Conservation (phyloP, 2,888 invertebrate species). For the Bellardia bayeri region DNA sequence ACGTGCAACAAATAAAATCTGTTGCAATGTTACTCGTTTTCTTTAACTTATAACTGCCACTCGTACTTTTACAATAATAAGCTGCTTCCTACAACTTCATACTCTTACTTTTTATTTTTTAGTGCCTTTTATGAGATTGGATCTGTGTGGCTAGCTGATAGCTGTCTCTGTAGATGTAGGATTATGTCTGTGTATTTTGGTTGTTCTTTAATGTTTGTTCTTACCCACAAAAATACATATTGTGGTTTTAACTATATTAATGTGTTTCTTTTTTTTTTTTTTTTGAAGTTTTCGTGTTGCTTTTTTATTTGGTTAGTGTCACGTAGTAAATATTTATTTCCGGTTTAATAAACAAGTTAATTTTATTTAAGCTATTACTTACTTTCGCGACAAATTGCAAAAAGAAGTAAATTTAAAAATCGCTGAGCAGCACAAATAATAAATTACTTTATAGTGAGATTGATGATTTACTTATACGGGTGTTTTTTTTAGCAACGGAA, state of each 20-base stretch:
- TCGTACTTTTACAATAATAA: background rate
- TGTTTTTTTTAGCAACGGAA: too few relatives aligned
- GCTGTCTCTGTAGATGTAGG: background rate
- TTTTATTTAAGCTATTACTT: conserved; percentile 43
- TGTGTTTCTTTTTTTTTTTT: conserved; percentile 24
- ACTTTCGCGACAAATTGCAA: background rate
- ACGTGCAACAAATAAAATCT: conserved; percentile 71
- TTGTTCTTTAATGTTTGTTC: background rate
- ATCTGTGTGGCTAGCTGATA: background rate
- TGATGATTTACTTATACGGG: background rate
- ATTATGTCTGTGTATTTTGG: background rate
- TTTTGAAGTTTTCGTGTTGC: background rate
- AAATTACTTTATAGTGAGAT: background rate
- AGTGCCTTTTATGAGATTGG: background rate
- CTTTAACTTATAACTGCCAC: conserved; percentile 9
- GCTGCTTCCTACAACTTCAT: background rate
- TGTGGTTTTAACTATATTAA: conserved; percentile 50
- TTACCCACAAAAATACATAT: conserved; percentile 33
- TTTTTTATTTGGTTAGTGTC: conserved; percentile 41
- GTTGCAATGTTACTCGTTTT: conserved; percentile 54
- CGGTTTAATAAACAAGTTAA: conserved; percentile 64
- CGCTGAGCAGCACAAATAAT: background rate
- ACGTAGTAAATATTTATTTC: conserved; percentile 59
- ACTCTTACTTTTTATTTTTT: background rate
- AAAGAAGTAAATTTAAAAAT: conserved; percentile 2